phyloP scores from a whole-genome alignment of 2,797 vertebrate species.

The Silurus aristotelis region DNA sequence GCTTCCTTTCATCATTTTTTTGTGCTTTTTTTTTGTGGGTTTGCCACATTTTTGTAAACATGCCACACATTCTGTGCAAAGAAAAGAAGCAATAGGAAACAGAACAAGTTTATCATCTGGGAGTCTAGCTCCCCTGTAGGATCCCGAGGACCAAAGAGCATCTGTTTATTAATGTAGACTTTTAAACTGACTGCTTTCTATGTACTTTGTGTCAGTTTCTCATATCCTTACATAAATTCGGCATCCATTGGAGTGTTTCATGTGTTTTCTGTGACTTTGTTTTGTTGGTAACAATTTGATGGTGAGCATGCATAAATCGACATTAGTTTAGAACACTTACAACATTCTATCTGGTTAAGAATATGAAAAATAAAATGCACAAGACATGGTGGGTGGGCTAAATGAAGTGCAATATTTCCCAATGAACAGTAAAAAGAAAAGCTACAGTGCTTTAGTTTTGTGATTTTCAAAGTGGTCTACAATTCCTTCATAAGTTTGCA shows the following conservation, averaged over 20 bases:
- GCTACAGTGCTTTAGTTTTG: background rate
- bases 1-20: constrained; percentile 69
- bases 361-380: background rate
- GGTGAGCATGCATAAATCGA: background rate
- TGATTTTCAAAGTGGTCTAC: background rate
- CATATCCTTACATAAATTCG: constrained; percentile 25
- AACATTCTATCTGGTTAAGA: background rate
- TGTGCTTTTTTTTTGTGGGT: constrained; percentile 54
- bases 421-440: background rate
- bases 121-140: constrained; percentile 23
- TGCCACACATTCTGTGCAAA: constrained; percentile 51
- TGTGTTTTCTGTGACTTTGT: constrained; percentile 3
- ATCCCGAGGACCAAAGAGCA: constrained; percentile 37
- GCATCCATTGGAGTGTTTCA: background rate
- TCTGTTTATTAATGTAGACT: constrained; percentile 41
- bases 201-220: constrained; percentile 30
- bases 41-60: constrained; percentile 65
- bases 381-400: background rate
- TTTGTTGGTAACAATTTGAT: constrained; percentile 16
- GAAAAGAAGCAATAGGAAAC: constrained; percentile 58
- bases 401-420: background rate
- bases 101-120: constrained; percentile 31
- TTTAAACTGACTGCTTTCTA: constrained; percentile 26
- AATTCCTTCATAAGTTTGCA: background rate
- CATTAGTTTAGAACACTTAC: background rate